Base-by-base conservation (phyloP, 2,113 vertebrate genomes). In the Suricata suricatta region DNA sequence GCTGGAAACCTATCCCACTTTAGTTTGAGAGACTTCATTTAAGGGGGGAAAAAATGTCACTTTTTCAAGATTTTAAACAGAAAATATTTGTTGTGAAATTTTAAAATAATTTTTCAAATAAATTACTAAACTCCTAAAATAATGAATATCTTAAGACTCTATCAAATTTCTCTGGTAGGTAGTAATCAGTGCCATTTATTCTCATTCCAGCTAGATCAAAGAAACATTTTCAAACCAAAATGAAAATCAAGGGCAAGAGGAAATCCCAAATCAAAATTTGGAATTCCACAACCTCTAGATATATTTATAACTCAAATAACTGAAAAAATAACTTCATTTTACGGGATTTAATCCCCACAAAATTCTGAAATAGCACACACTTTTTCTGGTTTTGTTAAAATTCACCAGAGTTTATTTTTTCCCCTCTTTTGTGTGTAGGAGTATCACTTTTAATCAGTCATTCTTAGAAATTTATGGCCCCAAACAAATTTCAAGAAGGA, bases 71-170 rank as follows among this genome's bases (percentile, higher is more conserved):
- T 69, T 80, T 72, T 60, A 88, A 95, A 93, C 5, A 87, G 64
- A 97, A 91, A 79, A 82, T n/a, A 89, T 52, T 93, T 84, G 79
- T 71, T 88, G 3, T 88, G 19, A 93, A 38, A 14, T 13, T 7
- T 83, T 52, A 44, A 13, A 88, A 23, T 84, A 80, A 68, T 35
- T 80, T 95, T 90, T 88, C 38, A 89, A 92, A 41, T 84, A 33
- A 96, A 74, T 95, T 82, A 86, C 16, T 84, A 21, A 90, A 74
- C 7, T 50, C 23, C 83, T 93, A 96, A 92, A 96, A 89, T 96
- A 93, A 88, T 77, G 19, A 90, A 77, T 85, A 93, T 31, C 35
- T 79, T 82, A 94, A 92, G 38, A 87, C 4, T 72, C 2, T 72
- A n/a, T 84, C 83, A 87, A 93, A 88, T 63, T 44, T 89, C 44